Evolutionary conservation across 2,113 vertebrate genomes (phyloP).

Genomic region (Sylvia atricapilla): DNA sequence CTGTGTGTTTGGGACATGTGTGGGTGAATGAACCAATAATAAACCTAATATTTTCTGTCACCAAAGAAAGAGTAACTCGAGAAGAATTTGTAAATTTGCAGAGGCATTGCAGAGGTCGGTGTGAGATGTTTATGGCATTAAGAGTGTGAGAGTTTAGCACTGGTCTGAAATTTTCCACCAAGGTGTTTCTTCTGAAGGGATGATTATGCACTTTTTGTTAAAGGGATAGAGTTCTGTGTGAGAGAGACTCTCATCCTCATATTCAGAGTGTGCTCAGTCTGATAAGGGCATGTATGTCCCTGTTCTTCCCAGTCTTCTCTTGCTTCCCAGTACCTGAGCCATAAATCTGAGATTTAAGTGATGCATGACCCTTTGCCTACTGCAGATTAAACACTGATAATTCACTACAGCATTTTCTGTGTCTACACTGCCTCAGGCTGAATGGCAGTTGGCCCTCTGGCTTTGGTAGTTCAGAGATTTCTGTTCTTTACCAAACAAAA

Average conservation of each 20-base stretch:
- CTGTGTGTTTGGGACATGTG: neutral
- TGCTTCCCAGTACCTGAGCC: neutral
- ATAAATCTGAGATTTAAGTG: neutral
- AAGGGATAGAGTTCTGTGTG: neutral
- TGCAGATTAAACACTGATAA: neutral
- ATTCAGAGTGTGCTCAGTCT: neutral
- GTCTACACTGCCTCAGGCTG: neutral
- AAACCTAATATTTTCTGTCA: neutral
- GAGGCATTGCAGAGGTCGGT: neutral
- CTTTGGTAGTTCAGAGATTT: neutral
- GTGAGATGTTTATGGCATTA: neutral
- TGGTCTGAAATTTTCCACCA: neutral
- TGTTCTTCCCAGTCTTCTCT: neutral
- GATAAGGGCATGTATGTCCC: neutral
- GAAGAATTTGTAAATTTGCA: neutral
- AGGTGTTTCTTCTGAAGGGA: neutral
- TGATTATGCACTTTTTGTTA: neutral
- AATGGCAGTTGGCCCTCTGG: neutral
- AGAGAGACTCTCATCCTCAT: neutral
- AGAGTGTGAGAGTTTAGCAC: neutral
- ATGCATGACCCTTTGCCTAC: neutral
- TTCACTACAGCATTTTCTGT: neutral
- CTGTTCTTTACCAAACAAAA: neutral
- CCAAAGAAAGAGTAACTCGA: neutral
- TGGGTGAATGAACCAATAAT: neutral